Conservation (phyloP, 2,113 vertebrate genomes). For the Shinisaurus crocodilurus region DNA sequence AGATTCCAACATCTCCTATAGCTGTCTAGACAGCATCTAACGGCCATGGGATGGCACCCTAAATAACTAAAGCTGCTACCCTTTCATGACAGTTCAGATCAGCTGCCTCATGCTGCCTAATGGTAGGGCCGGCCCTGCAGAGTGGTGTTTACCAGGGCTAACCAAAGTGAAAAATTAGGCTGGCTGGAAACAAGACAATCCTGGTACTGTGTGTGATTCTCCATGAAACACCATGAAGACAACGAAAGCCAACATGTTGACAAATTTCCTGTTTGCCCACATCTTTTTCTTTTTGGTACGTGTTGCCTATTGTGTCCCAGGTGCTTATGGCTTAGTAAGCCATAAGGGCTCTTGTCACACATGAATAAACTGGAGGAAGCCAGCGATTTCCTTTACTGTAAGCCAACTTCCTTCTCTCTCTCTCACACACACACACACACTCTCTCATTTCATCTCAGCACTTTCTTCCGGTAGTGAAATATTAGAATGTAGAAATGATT, state of each 20-base stretch:
- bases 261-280: not conserved
- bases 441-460: not conserved
- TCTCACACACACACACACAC: too few species aligned
- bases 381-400: not conserved
- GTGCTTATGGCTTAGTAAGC: not conserved
- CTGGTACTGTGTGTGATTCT: not conserved
- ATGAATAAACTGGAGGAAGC: not conserved
- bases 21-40: too few species aligned
- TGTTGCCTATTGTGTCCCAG: not conserved
- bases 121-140: not conserved
- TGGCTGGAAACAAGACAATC: not conserved
- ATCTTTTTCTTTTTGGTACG: not conserved
- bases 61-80: too few species aligned
- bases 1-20: too few species aligned
- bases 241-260: not conserved
- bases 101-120: not conserved
- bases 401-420: not conserved
- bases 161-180: too few species aligned
- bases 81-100: too few species aligned
- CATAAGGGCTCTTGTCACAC: not conserved
- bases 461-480: conserved; percentile 18
- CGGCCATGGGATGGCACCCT: not conserved
- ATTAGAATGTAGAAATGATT: not conserved
- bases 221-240: too few species aligned
- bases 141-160: too few species aligned